phyloP scores from a whole-genome alignment of 1,140 invertebrate genomes.

The Mercenaria mercenaria region DNA sequence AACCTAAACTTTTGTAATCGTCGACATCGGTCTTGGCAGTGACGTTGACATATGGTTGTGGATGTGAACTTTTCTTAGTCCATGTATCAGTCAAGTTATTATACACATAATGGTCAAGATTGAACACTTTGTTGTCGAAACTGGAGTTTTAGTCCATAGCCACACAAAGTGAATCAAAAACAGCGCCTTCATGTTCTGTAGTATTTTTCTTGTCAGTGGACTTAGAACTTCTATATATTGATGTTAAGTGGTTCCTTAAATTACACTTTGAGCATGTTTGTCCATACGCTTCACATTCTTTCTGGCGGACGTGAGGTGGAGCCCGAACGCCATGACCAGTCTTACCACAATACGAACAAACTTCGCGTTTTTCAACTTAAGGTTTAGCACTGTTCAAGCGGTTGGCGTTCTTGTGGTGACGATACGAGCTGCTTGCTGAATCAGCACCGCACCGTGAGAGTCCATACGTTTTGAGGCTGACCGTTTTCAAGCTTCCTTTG shows the following conservation, averaged over 20 bases:
- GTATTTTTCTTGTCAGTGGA: neutral
- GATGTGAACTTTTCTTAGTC: neutral
- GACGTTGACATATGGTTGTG: no score
- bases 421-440: neutral
- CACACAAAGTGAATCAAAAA: no score
- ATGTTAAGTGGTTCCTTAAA: neutral
- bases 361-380: neutral
- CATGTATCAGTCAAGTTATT: no score
- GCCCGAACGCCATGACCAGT: neutral
- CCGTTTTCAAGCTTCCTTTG: neutral
- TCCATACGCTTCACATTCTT: neutral
- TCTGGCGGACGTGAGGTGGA: neutral
- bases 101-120: constrained; percentile 40
- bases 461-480: neutral
- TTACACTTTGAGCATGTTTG: neutral
- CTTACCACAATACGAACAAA: neutral
- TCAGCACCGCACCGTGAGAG: neutral
- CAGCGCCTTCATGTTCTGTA: neutral
- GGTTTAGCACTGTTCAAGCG: no score
- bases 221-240: neutral
- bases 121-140: no score
- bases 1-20: no score
- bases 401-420: neutral
- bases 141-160: no score
- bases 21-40: no score